Base-by-base conservation (phyloP, 2,113 vertebrate species). In the Ciconia maguari region DNA sequence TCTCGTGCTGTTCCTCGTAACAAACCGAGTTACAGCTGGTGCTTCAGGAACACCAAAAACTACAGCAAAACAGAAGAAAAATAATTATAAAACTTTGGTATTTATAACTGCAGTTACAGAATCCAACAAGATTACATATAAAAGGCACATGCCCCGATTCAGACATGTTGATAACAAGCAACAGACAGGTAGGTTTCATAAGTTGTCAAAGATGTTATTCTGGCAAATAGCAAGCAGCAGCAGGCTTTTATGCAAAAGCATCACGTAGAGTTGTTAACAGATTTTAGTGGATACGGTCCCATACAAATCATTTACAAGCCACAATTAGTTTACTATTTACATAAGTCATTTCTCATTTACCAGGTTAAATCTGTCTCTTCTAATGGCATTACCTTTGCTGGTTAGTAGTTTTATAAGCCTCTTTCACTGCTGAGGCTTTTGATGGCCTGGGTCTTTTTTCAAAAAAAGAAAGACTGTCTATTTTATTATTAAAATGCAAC, bases 241-340 rank as follows among this genome's bases (percentile, higher is more conserved):
- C 98, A 98, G 98, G 99, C 98, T 98, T 99, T 96, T 98, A 98
- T 98, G 99, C 98, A 98, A 97, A 99, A 99, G 99, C 99, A 98
- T 96, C 95, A 98, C 60, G 5, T 97, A 98, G 98, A 98, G 84
- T 93, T 99, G 99, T 99, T 99, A 99, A 97, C 96, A 98, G 97
- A 98, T 97, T 99, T 99, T 99, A 99, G 99, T 98, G 96, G 97
- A 98, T 97, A 98, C 97, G 89, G 95, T 99, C 98, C 97, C 98
- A 98, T 98, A 98, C 97, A 97, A 97, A 98, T 98, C 98, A 99
- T 99, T 99, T 99, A 99, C 99, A 99, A 99, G 98, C 98, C 98
- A 98, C 97, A 98, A 98, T 99, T 99, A 99, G 98, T 99, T 99
- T 98, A 99, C 99, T 99, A 99, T 99, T 98, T 99, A 99, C 99